These are phyloP conservation scores for Synergus gifuensis DNA, from an alignment of 2,888 invertebrate species.

Conservation along the genomic window DNA sequence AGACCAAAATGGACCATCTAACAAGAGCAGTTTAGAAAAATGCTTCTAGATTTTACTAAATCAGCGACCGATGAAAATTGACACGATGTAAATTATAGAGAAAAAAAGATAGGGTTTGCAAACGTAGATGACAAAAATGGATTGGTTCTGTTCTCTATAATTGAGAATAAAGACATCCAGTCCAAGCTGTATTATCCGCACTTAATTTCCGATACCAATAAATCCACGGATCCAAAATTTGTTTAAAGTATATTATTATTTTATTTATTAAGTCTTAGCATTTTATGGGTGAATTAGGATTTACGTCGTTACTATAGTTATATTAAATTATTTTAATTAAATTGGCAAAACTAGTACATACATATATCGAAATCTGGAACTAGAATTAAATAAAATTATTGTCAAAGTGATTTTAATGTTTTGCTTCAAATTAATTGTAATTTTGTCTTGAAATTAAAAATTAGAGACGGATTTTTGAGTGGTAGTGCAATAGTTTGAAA, in stretches of 20 bases:
- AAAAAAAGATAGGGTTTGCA: slow-evolving; percentile 52
- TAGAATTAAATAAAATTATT: not conserved
- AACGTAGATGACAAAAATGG: slow-evolving; percentile 68
- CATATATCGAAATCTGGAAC: not conserved
- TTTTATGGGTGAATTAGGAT: slow-evolving; percentile 15
- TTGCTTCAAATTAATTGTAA: not conserved
- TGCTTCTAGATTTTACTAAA: slow-evolving; percentile 62
- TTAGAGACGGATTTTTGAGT: not conserved
- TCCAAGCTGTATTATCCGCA: slow-evolving; percentile 61
- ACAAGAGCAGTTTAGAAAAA: slow-evolving; percentile 70
- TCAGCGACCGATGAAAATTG: slow-evolving; percentile 47
- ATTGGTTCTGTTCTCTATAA: slow-evolving; percentile 84
- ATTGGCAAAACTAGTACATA: not conserved
- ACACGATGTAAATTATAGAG: slow-evolving; percentile 53
- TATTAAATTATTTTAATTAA: not conserved
- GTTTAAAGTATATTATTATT: not conserved
- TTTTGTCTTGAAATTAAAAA: not conserved
- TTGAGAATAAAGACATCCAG: slow-evolving; percentile 82
- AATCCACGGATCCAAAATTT: slow-evolving; percentile 25
- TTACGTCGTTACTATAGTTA: not conserved
- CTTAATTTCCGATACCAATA: slow-evolving; percentile 26
- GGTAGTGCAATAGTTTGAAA: slow-evolving; percentile 34
- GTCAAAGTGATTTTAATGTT: not conserved
- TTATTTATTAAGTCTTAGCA: not conserved
- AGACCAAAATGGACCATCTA: slow-evolving; percentile 73